Evolutionary conservation across 2,888 invertebrate species (phyloP).

Genomic region (Electrophaes corylata): DNA sequence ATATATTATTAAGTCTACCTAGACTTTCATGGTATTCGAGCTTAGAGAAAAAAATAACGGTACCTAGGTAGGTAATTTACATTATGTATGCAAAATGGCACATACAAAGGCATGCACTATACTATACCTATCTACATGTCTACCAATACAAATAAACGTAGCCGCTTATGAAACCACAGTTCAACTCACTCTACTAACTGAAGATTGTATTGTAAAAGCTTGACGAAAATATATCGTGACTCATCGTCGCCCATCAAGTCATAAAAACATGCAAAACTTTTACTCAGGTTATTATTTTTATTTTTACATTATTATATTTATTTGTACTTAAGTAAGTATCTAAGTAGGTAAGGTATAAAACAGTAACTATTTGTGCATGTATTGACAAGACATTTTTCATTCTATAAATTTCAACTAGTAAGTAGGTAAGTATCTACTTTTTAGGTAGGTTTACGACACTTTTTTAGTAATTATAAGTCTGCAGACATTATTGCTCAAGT

Average conservation of each 20-base stretch:
- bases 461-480: too few species aligned
- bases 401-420: too few species aligned
- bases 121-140: background rate
- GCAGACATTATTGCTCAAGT: too few species aligned
- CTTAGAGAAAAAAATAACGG: constrained; percentile 34
- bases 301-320: too few species aligned
- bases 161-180: background rate
- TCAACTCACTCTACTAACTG: constrained; percentile 14
- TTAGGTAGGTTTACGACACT: too few species aligned
- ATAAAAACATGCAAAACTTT: constrained; percentile 43
- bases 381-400: too few species aligned
- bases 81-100: constrained; percentile 22
- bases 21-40: constrained; percentile 17
- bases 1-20: too few species aligned
- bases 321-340: too few species aligned
- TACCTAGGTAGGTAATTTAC: constrained; percentile 12
- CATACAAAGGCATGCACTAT: constrained; percentile 33
- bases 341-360: too few species aligned
- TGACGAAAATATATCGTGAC: constrained; percentile 36
- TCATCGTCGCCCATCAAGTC: too few species aligned
- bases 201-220: constrained; percentile 29
- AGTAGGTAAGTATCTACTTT: too few species aligned
- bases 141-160: background rate
- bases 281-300: background rate
- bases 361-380: too few species aligned